phyloP scores from a whole-genome alignment of 2,113 vertebrate species.

The Balaenoptera acutorostrata region DNA sequence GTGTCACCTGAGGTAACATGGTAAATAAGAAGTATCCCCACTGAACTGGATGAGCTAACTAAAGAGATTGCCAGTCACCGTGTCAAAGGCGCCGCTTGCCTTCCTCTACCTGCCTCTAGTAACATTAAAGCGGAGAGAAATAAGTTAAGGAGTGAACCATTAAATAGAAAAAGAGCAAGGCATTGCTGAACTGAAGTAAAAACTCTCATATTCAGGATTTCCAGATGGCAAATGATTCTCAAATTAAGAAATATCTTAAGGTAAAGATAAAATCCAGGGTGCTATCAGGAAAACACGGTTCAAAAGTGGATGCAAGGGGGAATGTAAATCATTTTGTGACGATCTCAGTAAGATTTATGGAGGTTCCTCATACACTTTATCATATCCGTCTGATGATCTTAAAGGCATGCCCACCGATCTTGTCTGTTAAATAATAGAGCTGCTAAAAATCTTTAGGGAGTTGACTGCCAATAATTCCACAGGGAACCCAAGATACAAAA shows the following conservation, averaged over 20 bases:
- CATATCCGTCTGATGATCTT: rapidly evolving
- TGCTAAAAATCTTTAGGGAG: background rate
- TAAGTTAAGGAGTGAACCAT: too few species aligned
- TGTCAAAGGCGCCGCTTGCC: background rate
- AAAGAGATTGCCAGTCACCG: background rate
- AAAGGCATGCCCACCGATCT: background rate
- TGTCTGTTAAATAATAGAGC: background rate
- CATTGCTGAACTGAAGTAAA: background rate
- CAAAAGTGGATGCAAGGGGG: background rate
- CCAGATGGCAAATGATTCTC: background rate
- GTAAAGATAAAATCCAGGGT: background rate
- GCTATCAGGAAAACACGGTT: background rate
- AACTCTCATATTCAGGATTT: background rate
- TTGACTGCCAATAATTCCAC: background rate
- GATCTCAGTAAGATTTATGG: background rate
- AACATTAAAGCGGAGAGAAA: background rate
- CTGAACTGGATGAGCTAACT: background rate
- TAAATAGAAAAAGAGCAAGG: too few species aligned
- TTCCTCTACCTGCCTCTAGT: background rate
- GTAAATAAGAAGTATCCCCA: too few species aligned
- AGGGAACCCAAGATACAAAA: background rate
- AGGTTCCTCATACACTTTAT: background rate
- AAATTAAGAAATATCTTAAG: background rate
- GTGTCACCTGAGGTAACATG: background rate
- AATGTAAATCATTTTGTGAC: background rate